Evolutionary conservation across 2,888 invertebrate genomes (phyloP), one percentile per base, ranked within the genome.

Genomic region (Mesorhabditis belari): DNA sequence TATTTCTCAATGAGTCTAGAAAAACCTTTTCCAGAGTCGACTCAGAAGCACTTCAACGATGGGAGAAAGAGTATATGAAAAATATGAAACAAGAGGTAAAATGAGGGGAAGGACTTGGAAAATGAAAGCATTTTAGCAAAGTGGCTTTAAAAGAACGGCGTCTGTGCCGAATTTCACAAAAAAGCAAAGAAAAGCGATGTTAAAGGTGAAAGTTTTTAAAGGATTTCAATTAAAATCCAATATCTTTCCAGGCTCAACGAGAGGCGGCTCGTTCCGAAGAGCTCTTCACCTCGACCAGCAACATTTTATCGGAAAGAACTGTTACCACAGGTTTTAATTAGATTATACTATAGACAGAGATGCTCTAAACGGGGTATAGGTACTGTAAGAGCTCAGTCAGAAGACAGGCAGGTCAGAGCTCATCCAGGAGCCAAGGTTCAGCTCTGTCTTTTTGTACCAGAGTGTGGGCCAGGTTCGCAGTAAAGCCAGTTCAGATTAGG

Each of bases 151-250:
- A 64, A 58, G 77, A 19, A 71, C 76, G 6, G 71, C 76, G 12
- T 77, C 77, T 3, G 70, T 77, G 62, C 77, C 77, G 26, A 75
- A 77, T 57, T 70, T 77, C 29, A 68, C 70, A n/a, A 75, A 75
- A 55, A 64, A 66, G 51, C 63, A 63, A 29, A 55, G 52, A 17
- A 62, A 62, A 25, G 44, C 44, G 2, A 35, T 35, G 44, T n/a
- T 17, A 2, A 35, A 35, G 44, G 44, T 35, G 12, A n/a, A n/a
- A 17, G 12, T n/a, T n/a, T n/a, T n/a, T n/a, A n/a, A n/a, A n/a
- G n/a, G n/a, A n/a, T n/a, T n/a, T n/a, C n/a, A n/a, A n/a, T n/a
- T n/a, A n/a, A n/a, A n/a, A 35, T 35, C 9, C 35, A 35, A 6
- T 35, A 1, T 17, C 12, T 35, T 35, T 2, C 2, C 49, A 60